Base-by-base conservation (phyloP, 2,113 vertebrate species). In the Chaetorhynchus papuensis region DNA sequence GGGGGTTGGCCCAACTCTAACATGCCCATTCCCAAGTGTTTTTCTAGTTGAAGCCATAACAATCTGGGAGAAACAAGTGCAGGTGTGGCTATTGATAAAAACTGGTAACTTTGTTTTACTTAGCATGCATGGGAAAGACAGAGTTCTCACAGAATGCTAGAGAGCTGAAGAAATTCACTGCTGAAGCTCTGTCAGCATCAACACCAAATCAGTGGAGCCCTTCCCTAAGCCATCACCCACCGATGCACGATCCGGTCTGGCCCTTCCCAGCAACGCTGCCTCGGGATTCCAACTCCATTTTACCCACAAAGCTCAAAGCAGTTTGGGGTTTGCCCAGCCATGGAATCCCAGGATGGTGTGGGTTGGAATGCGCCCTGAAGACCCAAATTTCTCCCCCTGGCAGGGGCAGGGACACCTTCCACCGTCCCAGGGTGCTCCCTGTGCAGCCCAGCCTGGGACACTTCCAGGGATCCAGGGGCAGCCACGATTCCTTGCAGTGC, bases 401-500 rank as follows among this genome's bases (percentile, higher is more conserved):
- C 64, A 13, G 1, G 13, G 31, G 30, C 65, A 54, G 49, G 41
- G 47, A 47, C 45, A 54, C 4, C 24, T 76, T 2, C 49, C 71
- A 23, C 26, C 1, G 0, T 3, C 26, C 49, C 63, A 63, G 63
- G 26, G 0, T 75, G 39, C 39, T 61, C 61, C 44, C 37, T 1
- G 2, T 39, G 15, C 69, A 75, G 4, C 47, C 47, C 28, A 31
- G 49, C 79, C 41, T 27, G 9, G 71, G 41, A 2, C 56, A 27
- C 18, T 11, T 0, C 22, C 71, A 76, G 63, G 41, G 54, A 35
- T 33, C 22, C 83, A 52, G 47, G 61, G 41, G 3, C 63, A 61
- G n/a, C 63, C 79, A 42, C 54, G 42, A 15, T 15, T 69, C 42
- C 47, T 27, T 35, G 37, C 41, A 24, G 41, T 18, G 79, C 49